Conservation (phyloP, 2,797 vertebrate species). For the Sternotherus odoratus region DNA sequence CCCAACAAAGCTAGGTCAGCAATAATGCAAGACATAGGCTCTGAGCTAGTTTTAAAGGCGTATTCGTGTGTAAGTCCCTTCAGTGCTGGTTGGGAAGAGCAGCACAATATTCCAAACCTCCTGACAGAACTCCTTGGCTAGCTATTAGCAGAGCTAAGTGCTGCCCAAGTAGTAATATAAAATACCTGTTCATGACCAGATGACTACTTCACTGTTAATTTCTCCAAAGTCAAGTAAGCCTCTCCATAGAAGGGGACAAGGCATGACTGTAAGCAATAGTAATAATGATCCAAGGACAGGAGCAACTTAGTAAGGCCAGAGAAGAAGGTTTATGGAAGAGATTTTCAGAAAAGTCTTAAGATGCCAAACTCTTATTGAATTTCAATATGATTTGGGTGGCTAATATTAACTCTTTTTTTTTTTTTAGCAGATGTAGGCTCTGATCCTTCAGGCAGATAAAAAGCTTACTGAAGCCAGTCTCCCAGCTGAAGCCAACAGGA, state of each 20-base stretch:
- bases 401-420: too few relatives aligned
- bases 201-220: rapidly evolving
- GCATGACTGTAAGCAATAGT: background rate
- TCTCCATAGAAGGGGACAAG: background rate
- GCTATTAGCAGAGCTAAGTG: too few relatives aligned
- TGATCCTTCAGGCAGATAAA: background rate
- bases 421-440: background rate
- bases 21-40: too few relatives aligned
- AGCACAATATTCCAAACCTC: too few relatives aligned
- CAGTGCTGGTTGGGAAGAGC: too few relatives aligned
- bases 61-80: too few relatives aligned
- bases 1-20: too few relatives aligned
- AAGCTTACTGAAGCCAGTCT: background rate
- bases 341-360: background rate
- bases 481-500: background rate
- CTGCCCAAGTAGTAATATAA: too few relatives aligned
- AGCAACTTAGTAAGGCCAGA: background rate
- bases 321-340: background rate
- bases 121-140: too few relatives aligned
- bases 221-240: background rate
- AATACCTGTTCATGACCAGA: background rate
- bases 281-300: rapidly evolving
- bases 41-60: too few relatives aligned
- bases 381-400: background rate
- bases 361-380: background rate